Base-by-base conservation (phyloP, 1,140 invertebrate species). In the Notospermus geniculatus region DNA sequence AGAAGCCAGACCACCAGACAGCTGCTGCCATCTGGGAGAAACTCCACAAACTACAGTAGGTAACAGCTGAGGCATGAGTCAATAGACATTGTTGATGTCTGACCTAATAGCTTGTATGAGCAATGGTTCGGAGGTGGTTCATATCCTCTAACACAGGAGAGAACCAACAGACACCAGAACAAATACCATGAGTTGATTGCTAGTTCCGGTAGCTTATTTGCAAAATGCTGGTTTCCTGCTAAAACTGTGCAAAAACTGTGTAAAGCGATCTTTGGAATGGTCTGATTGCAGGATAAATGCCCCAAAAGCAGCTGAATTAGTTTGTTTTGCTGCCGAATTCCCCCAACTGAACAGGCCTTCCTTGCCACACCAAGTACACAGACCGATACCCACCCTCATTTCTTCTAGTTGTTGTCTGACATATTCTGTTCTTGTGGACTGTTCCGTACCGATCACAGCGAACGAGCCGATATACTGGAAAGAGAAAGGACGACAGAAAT, bases 401-500 rank as follows among this genome's bases (percentile, higher is more conserved):
- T 70, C 64, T 54, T 75, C 69, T 53, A 80, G 67, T 30, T 80
- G 72, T 27, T 66, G 66, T 46, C 74, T 70, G 36, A 79, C 76
- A 68, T 84, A 84, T 67, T 88, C 85, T 56, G 84, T 85, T 75
- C 86, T 82, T 63, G 85, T 82, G 70, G 84, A 80, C 76, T 86
- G 85, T 72, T 88, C 87, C 68, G 84, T 83, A 72, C 86, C 86
- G 69, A 82, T 83, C 73, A 88, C 88, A 73, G 86, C 85, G 83
- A 89, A 89, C 67, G 88, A 89, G 69, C 88, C 88, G 85, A 89
- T 87, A 77, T 90, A 90, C 88, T 90, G 84, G 43, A 86, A 86
- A 69, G 71, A 32, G 36, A 32, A 58, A 46, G 9, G 30, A 36
- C 17, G 23, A 39, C 27, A 39, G 22, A 43, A 50, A 19, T 23